Percentiles rank a stretch among this genome's conserved stretches.
Evolutionary conservation across 2,888 invertebrate genomes (phyloP).

Genomic region (Pasiphila rectangulata): DNA sequence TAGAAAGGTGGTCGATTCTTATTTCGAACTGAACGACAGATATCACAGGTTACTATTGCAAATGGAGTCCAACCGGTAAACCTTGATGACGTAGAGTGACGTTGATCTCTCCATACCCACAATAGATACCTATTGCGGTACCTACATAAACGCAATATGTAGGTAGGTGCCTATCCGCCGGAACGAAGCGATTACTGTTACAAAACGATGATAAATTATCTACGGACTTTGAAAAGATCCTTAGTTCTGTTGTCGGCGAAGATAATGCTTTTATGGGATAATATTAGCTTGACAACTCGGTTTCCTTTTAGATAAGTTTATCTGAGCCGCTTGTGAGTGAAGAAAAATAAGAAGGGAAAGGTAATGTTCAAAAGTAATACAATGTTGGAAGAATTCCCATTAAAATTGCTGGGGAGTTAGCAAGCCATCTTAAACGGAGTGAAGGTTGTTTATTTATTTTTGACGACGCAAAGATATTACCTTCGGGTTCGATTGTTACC

Average conservation of each 20-base stretch:
- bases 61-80: slow-evolving; percentile 7
- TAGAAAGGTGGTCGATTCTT: too few species aligned
- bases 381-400: too few species aligned
- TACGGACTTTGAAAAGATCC: slow-evolving; percentile 2
- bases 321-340: neutral
- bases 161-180: neutral
- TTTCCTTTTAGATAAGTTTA: slow-evolving; percentile 1
- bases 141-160: too few species aligned
- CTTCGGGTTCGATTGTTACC: too few species aligned
- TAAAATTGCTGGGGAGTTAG: too few species aligned
- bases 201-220: slow-evolving; percentile 17
- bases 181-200: slow-evolving; percentile 1
- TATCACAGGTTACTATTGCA: neutral
- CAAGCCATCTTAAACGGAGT: too few species aligned
- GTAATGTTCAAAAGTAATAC: too few species aligned
- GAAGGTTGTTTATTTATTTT: too few species aligned
- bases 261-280: slow-evolving; percentile 5
- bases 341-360: too few species aligned
- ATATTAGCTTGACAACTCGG: slow-evolving; percentile 1
- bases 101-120: slow-evolving; percentile 12
- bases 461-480: too few species aligned
- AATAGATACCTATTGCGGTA: slow-evolving; percentile 10
- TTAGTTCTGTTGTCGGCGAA: slow-evolving; percentile 2
- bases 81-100: slow-evolving; percentile 16
- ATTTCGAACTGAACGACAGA: neutral